Evolutionary conservation across 2,797 vertebrate genomes (phyloP).

Genomic region (Craterocephalus amniculus): DNA sequence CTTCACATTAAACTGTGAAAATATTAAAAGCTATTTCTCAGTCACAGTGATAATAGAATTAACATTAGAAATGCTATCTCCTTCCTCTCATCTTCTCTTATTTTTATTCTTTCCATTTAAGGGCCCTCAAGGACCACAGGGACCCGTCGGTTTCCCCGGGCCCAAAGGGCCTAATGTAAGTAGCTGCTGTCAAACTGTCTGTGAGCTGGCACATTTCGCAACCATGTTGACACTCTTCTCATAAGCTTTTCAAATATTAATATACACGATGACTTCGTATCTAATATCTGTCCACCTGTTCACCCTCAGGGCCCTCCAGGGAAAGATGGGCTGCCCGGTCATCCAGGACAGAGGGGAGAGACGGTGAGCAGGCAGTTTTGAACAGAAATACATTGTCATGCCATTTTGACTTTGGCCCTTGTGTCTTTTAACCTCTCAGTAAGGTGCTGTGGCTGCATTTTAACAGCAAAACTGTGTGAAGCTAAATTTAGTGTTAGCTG

Average conservation of each 20-base stretch:
- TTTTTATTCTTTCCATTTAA: conserved; percentile 65
- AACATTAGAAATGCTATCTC: not conserved
- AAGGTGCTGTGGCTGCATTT: not conserved
- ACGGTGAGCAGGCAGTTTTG: conserved; percentile 86
- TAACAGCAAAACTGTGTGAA: not conserved
- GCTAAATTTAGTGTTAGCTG: not conserved
- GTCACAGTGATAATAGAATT: not conserved
- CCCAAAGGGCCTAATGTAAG: conserved; percentile 97
- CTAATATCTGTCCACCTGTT: conserved; percentile 29
- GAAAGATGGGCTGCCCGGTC: conserved; percentile 96
- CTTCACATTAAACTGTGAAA: not conserved
- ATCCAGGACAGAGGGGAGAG: conserved; percentile 96
- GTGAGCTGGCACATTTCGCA: conserved; percentile 16
- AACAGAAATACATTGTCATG: conserved; percentile 1
- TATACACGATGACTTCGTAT: conserved; percentile 20
- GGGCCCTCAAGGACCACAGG: conserved; percentile 97
- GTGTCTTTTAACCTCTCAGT: conserved; percentile 1
- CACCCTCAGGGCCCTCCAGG: conserved; percentile 91
- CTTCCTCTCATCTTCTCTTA: conserved; percentile 1
- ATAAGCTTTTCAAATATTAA: conserved; percentile 58
- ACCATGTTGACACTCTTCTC: conserved; percentile 24
- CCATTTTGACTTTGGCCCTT: conserved; percentile 22
- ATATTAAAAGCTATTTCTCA: not conserved
- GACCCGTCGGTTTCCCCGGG: conserved; percentile 94
- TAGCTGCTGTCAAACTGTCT: conserved; percentile 48